Evolutionary conservation across 1,140 invertebrate genomes (phyloP), one percentile per base, ranked within the genome.

Genomic region (Brachionus rubens): DNA sequence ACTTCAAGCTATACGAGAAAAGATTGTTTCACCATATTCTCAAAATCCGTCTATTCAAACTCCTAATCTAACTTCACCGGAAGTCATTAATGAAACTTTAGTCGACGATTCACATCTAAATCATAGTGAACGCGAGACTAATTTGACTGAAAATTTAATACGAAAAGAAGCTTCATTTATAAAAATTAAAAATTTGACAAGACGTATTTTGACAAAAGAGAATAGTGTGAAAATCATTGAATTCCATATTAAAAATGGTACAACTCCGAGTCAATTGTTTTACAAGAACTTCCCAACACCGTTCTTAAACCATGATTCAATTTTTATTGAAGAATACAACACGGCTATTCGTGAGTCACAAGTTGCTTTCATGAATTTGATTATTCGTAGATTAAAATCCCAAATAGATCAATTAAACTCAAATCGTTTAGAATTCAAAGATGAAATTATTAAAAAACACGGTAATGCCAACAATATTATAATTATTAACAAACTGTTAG

Each of bases 251-350:
- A 36, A 12, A 12, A 59, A 59, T 59, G 54, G 16, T 36, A 59
- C 54, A 59, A 36, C 54, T 9, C 54, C 54, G 14, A 59, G 54
- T 33, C 24, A 59, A 36, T 33, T 59, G 16, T 30, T 59, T n/a
- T 59, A 59, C 14, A 36, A 59, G 16, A 30, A 59, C 24, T 59
- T 59, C 36, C 54, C 54, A 6, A 14, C 6, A 16, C 54, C 54
- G n/a, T 59, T 59, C 36, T n/a, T 59, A 3, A 36, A 5, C 14
- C 54, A 59, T 33, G 54, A 59, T 33, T 3, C 2, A 7, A 36
- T 59, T 33, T 59, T 59, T 59, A 59, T 59, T n/a, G 54, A 59
- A 59, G 2, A 16, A 36, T 59, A 59, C 24, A 59, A 59, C 30
- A 59, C n/a, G 3, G 2, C 14, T 12, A 59, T 59, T 36, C 54